Base-by-base conservation (phyloP, 23 tunicate genomes). In the Phallusia fumigata region DNA sequence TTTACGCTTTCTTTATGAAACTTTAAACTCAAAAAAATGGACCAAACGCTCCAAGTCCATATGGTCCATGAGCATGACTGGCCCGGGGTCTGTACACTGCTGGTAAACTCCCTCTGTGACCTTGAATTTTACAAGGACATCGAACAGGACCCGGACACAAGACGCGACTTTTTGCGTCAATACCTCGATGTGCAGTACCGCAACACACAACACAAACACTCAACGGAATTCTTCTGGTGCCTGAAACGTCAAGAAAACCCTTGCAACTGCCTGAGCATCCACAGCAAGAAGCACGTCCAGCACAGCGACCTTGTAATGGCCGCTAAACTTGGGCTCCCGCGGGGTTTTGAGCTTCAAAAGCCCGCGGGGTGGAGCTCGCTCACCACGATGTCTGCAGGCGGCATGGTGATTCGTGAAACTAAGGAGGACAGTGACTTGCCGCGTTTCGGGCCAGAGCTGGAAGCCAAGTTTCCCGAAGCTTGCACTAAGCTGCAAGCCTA, bases 1-100 rank as follows among this genome's bases (percentile, higher is more conserved):
- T n/a, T n/a, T n/a, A n/a, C n/a, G n/a, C n/a, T n/a, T n/a, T n/a
- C n/a, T n/a, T n/a, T 40, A 40, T 40, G 10, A 10, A 40, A 40
- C 5, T 40, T 40, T 3, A 10, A 3, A 3, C 10, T 5, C 47
- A 3, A 40, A 40, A 40, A 40, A 58, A 58, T 58, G 69, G 69
- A 58, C 28, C 8, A 8, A 1, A 6, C 26, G 28, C 13, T 21
- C 16, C 26, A 13, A 16, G 69, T 58, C 13, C 16, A 58, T 5
- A 58, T 74, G n/a, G 78, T 74, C 10, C n/a, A 19, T 19, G 78
- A 74, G 22, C 31, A 74, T 10, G 78, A 74, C 33, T 74, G 78
- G 78, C 33, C 78, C 33, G 44, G n/a, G 19, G 78, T 74, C 3
- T 10, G 44, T 32, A 2, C 36, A 13, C 44, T 74, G 33, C 36